phyloP scores from a whole-genome alignment of 1,140 invertebrate genomes.

The Nasonia longicornis region DNA sequence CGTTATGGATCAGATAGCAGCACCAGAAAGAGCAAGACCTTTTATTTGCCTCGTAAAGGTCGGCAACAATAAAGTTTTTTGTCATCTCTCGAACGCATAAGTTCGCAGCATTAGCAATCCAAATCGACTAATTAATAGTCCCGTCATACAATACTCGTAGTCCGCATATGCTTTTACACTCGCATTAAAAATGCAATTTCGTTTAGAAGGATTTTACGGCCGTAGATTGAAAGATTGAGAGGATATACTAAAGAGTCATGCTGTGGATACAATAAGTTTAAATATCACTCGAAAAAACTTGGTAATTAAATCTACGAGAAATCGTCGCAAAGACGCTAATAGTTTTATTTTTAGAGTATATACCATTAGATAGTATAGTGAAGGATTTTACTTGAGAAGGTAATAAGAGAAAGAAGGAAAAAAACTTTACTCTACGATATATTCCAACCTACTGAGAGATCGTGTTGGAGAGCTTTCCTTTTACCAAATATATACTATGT shows the following conservation, averaged over 20 bases:
- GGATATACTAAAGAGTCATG: conserved; percentile 30
- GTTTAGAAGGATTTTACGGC: neutral
- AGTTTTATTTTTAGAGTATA: neutral
- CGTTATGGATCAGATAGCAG: conserved; percentile 36
- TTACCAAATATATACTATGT: conserved; percentile 32
- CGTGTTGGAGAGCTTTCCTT: conserved; percentile 10
- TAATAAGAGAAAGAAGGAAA: neutral
- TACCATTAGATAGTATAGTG: neutral
- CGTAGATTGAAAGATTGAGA: neutral
- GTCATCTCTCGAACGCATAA: neutral
- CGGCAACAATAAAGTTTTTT: neutral
- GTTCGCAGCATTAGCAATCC: neutral
- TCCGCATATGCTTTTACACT: neutral
- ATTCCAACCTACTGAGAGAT: conserved; percentile 24
- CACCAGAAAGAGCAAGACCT: conserved; percentile 31
- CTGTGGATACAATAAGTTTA: conserved; percentile 27
- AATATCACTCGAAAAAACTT: conserved; percentile 46
- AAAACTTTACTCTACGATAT: conserved; percentile 15
- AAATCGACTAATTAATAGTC: conserved; percentile 12
- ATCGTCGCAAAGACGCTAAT: neutral
- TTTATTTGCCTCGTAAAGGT: conserved; percentile 13
- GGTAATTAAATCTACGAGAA: conserved; percentile 5
- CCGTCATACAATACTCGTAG: neutral
- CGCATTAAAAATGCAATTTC: conserved; percentile 1
- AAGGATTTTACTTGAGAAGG: neutral